These are phyloP conservation scores for Bicyclus anynana DNA, from an alignment of 1,140 invertebrate genomes.

Conservation along the genomic window DNA sequence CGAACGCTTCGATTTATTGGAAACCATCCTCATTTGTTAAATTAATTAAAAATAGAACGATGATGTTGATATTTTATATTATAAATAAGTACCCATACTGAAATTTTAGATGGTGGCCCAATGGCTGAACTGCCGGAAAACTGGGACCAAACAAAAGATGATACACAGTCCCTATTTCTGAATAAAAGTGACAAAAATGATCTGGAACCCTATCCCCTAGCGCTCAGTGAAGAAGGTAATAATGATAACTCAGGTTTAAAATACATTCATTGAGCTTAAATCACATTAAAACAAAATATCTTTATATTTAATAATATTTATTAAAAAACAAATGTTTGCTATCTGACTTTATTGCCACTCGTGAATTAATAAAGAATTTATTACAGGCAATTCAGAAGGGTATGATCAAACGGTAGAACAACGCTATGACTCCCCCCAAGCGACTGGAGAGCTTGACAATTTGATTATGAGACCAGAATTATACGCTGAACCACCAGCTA, in stretches of 20 bases:
- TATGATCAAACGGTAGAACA: conserved; percentile 63
- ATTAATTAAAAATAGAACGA: no score
- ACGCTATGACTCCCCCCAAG: conserved; percentile 50
- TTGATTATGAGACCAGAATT: conserved; percentile 72
- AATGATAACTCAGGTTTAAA: background rate
- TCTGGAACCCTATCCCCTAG: conserved; percentile 74
- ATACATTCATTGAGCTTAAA: background rate
- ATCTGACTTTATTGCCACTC: no score
- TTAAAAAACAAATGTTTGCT: no score
- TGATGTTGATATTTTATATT: no score
- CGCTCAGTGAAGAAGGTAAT: conserved; percentile 75
- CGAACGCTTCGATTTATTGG: no score
- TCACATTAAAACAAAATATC: no score
- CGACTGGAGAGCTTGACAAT: conserved; percentile 68
- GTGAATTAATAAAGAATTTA: conserved; percentile 4
- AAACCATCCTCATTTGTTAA: no score
- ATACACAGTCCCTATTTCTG: conserved; percentile 72
- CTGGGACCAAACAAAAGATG: conserved; percentile 76
- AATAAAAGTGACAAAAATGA: conserved; percentile 78
- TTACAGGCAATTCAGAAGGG: conserved; percentile 62
- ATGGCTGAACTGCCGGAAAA: conserved; percentile 71
- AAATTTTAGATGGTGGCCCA: conserved; percentile 56
- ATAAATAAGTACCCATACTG: no score
- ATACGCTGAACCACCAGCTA: conserved; percentile 72
- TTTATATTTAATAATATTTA: no score